phyloP scores from a whole-genome alignment of 1,140 invertebrate species.

The Bombus terrestris region DNA sequence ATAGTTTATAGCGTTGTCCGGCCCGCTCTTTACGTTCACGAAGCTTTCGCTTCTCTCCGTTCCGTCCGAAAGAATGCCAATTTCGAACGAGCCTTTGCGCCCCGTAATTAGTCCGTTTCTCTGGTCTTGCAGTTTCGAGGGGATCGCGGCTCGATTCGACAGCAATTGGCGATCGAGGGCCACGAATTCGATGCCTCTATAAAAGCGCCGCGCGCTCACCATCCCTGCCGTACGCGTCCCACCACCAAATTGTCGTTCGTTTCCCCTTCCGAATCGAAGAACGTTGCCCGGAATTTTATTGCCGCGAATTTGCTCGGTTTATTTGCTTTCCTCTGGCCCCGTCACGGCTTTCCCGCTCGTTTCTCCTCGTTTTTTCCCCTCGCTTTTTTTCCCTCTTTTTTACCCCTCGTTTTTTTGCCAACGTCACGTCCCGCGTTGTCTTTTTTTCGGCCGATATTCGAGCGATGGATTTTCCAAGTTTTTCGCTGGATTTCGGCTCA shows the following conservation, averaged over 20 bases:
- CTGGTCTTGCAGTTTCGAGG: neutral
- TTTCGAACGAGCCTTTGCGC: neutral
- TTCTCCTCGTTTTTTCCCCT: neutral
- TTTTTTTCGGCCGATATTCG: neutral
- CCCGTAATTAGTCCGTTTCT: neutral
- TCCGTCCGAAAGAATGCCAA: neutral
- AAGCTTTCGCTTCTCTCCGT: neutral
- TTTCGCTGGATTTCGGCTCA: too few species aligned
- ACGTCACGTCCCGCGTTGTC: neutral
- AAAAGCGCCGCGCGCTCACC: neutral
- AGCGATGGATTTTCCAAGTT: neutral
- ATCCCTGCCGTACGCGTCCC: too few species aligned
- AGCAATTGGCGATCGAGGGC: neutral
- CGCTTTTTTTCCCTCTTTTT: neutral
- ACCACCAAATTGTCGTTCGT: neutral
- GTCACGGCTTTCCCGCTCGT: neutral
- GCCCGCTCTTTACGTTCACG: neutral
- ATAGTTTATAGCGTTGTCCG: neutral
- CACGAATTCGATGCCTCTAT: neutral
- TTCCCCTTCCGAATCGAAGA: neutral
- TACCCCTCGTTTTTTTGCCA: neutral
- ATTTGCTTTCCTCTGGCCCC: neutral
- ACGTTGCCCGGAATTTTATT: constrained; percentile 15
- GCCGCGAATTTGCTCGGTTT: constrained; percentile 10
- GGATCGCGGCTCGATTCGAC: neutral